Conservation (phyloP, 1,140 invertebrate species). For the Wasmannia auropunctata region DNA sequence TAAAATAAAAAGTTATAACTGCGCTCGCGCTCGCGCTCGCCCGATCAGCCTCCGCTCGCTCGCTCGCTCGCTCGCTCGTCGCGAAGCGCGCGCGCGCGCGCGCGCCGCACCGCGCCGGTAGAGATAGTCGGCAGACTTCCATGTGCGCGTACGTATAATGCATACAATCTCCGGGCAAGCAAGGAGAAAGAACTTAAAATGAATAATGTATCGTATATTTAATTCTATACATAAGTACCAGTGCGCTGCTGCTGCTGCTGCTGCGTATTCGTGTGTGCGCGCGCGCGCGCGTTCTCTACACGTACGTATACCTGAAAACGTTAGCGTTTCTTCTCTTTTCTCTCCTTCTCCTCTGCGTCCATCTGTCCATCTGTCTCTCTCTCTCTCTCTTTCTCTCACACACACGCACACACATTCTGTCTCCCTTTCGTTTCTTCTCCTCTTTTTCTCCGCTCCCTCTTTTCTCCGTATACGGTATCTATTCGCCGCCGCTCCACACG, state of each 20-base stretch:
- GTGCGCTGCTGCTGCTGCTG: conserved; percentile 45
- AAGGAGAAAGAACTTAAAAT: conserved; percentile 85
- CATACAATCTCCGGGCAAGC: conserved; percentile 79
- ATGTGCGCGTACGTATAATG: conserved; percentile 69
- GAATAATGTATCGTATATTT: conserved; percentile 86
- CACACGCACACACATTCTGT: neutral
- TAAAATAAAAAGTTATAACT: conserved; percentile 83
- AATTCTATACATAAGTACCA: conserved; percentile 82
- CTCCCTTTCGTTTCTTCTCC: conserved; percentile 27
- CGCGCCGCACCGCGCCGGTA: conserved; percentile 16
- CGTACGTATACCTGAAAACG: conserved; percentile 61
- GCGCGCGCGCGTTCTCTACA: conserved; percentile 13
- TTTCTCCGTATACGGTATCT: conserved; percentile 50
- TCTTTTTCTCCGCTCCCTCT: conserved; percentile 42
- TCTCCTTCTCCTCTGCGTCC: conserved; percentile 8
- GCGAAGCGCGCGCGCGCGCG: neutral
- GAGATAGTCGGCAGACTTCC: conserved; percentile 51
- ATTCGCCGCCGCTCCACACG: conserved; percentile 35
- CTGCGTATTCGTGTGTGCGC: conserved; percentile 14
- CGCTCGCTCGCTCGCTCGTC: no score
- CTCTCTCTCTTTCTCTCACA: conserved; percentile 17
- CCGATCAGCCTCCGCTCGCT: conserved; percentile 25
- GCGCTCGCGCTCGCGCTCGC: conserved; percentile 59
- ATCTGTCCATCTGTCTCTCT: conserved; percentile 19
- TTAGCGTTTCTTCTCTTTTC: conserved; percentile 56